Base-by-base conservation (phyloP, 1,140 invertebrate genomes). In the Melipona quadrifasciata region DNA sequence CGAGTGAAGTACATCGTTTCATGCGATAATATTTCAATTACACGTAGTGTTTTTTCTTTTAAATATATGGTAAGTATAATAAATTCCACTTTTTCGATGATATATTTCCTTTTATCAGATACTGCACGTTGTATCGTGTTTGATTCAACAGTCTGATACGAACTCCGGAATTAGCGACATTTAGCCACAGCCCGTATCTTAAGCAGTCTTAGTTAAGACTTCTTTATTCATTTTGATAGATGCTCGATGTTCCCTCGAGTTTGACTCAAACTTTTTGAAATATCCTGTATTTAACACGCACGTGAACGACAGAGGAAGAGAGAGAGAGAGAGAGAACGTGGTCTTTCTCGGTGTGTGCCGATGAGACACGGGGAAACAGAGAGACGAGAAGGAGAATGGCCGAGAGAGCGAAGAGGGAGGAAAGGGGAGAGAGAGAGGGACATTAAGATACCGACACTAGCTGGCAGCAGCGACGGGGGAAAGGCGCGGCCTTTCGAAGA, bases 381-480 rank as follows among this genome's bases (percentile, higher is more conserved):
- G 61, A 73, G 78, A 72, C 27, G 73, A 83, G 61, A 78, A 74
- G 77, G 84, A 80, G 76, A 51, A 83, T 67, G 64, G 47, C 64
- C 64, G 34, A 73, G 76, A 53, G n/a, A 61, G 73, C 57, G 68
- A 12, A 10, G 21, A 24, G 6, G 1, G 8, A 21, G 51, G 17
- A 24, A 64, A 17, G 21, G 21, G 17, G 39, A 21, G 72, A 3
- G n/a, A 21, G n/a, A 31, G 80, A 91, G 88, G 90, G 88, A 92
- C 92, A 92, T 92, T 93, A 93, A 93, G 91, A 92, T 93, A 94
- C 91, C 91, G 91, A 93, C 91, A 91, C 90, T 91, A 89, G 87
- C 86, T 89, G 83, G 75, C 82, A 87, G 80, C 89, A 86, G 84
- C 84, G 90, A 90, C 85, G 87, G 85, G 90, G 87, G 82, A 82